Evolutionary conservation across 2,888 invertebrate species (phyloP), one percentile per base, ranked within the genome.

Genomic region (Epinotia bilunana): DNA sequence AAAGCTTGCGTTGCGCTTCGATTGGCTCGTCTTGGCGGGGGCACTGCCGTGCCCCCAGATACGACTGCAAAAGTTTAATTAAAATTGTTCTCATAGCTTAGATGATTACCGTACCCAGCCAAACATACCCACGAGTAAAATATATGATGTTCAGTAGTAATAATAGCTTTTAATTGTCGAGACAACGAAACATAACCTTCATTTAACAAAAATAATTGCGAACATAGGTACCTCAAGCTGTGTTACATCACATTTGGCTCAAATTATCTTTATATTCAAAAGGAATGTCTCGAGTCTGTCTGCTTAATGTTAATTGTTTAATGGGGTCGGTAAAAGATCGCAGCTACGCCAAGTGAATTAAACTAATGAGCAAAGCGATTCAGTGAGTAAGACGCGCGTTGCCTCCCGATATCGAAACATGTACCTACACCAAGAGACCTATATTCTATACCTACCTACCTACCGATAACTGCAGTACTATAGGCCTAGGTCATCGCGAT

Each of bases 401-500:
- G 83, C 81, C 76, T 86, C 81, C 78, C 78, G 80, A 84, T 84
- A 78, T 80, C 78, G 80, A 28, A 43, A 68, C 43, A 46, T 60
- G n/a, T 13, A 58, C n/a, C n/a, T n/a, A n/a, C 13, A 58, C 13
- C 18, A 39, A 5, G 6, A 68, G 23, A 58, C 68, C 23, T 39
- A 23, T 43, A 58, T 13, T 12, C 7, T 12, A 46, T 64, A 23
- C 12, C 46, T 49, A 7, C 12, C 46, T 49, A 7, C 23, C 1
- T 28, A 3, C 11, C 23, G 43, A 46, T 60, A 69, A 23, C 46
- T 23, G 58, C 43, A 69, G 60, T 60, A 60, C 78, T 79, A 28
- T 28, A 83, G 86, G 83, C 83, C 79, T 87, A 79, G 87, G 84
- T 89, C 86, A 87, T 82, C 84, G 82, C 80, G 80, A 82, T 81